Percentiles rank a stretch among this genome's conserved stretches.
Evolutionary conservation across 2,797 vertebrate species (phyloP).

Genomic region (Cossypha heuglini): DNA sequence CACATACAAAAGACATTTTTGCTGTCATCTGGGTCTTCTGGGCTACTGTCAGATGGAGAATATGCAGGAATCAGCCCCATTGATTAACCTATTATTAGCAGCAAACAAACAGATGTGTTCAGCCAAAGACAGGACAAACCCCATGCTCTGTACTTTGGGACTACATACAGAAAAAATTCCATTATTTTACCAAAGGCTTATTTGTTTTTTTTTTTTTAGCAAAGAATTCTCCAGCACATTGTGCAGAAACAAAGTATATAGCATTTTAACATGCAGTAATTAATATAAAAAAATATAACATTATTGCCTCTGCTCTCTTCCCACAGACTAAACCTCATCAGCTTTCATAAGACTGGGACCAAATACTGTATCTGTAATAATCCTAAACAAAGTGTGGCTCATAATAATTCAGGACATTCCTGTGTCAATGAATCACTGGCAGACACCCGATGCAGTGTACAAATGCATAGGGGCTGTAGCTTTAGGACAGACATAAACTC

Average conservation of each 20-base stretch:
- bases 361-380: background rate
- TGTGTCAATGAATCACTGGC: background rate
- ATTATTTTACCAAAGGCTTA: background rate
- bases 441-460: background rate
- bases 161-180: rapidly evolving
- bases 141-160: background rate
- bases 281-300: background rate
- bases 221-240: background rate
- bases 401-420: background rate
- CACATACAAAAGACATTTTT: background rate
- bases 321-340: background rate
- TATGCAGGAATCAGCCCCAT: background rate
- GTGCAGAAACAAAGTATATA: background rate
- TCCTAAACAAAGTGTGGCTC: background rate
- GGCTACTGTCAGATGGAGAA: background rate
- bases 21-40: background rate
- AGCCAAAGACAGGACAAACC: background rate
- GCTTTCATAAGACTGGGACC: background rate
- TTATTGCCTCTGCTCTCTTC: background rate
- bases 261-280: background rate
- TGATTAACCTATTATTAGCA: constrained; percentile 48
- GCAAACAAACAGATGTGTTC: background rate
- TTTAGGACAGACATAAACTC: constrained; percentile 39
- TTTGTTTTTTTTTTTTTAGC: background rate
- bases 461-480: background rate